These are phyloP conservation scores for Cheirogaleus major DNA, from an alignment of 2,797 vertebrate species.

Conservation along the genomic window DNA sequence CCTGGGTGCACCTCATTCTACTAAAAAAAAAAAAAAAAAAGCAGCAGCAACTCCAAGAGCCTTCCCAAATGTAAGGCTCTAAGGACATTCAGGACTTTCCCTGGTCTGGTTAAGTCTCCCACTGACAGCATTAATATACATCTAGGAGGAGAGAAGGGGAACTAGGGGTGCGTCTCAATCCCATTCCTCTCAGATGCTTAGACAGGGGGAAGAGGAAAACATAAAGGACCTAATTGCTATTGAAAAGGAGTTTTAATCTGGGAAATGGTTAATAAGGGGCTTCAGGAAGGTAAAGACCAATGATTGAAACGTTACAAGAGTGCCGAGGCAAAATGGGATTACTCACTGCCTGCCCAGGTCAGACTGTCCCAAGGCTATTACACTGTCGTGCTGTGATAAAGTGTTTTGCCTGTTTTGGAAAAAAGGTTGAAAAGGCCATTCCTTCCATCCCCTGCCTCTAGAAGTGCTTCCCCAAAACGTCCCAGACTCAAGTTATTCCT, in stretches of 20 bases:
- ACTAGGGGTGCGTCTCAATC: accelerated
- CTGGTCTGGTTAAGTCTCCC: background rate
- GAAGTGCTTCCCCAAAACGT: background rate
- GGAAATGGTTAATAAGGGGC: background rate
- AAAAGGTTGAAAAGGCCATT: background rate
- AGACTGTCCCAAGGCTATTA: background rate
- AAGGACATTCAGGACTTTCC: background rate
- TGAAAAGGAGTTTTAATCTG: background rate
- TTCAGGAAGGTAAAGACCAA: background rate
- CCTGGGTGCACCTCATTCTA: background rate
- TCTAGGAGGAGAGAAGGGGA: background rate
- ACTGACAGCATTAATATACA: background rate
- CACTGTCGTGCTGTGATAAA: background rate
- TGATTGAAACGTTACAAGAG: background rate
- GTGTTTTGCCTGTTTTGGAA: background rate
- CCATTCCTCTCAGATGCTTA: background rate
- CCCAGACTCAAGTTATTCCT: background rate
- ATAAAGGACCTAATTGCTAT: background rate
- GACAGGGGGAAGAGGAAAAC: background rate
- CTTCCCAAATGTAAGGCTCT: background rate
- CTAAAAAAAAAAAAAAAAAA: background rate
- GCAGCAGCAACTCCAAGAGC: background rate
- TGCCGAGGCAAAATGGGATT: background rate
- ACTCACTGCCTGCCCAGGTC: background rate
- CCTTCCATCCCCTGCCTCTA: background rate